Evolutionary conservation across 1,140 invertebrate species (phyloP).

Genomic region (Drosophila varians): DNA sequence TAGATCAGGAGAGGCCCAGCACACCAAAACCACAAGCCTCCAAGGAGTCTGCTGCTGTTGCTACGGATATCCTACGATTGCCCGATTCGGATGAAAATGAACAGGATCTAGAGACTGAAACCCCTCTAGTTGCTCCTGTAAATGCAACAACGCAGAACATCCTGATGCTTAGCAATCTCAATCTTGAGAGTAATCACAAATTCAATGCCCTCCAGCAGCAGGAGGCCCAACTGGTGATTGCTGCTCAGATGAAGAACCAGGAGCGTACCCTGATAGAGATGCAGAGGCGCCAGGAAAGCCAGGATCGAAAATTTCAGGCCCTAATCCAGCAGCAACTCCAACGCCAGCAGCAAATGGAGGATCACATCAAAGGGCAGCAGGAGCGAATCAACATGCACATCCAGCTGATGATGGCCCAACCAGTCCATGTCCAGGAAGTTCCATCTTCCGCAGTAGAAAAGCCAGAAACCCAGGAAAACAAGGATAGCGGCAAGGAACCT

Average conservation of each 20-base stretch:
- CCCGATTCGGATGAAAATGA: constrained; percentile 36
- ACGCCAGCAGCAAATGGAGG: constrained; percentile 84
- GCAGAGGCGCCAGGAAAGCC: constrained; percentile 84
- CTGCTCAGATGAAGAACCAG: constrained; percentile 84
- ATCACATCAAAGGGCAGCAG: constrained; percentile 84
- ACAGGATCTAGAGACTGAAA: constrained; percentile 5
- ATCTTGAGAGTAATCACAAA: constrained; percentile 83
- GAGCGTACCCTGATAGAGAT: constrained; percentile 84
- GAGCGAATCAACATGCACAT: constrained; percentile 85
- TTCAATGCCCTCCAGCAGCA: constrained; percentile 84
- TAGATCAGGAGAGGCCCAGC: constrained; percentile 14
- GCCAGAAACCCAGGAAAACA: constrained; percentile 1
- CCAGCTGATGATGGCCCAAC: constrained; percentile 83
- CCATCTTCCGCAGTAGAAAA: background rate
- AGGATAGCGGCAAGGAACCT: constrained; percentile 13
- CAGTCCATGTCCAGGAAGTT: constrained; percentile 31
- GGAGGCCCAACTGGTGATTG: constrained; percentile 84
- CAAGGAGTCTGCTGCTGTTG: constrained; percentile 4
- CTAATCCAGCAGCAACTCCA: constrained; percentile 84
- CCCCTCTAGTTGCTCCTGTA: background rate
- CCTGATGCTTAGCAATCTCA: constrained; percentile 59
- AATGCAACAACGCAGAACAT: constrained; percentile 56
- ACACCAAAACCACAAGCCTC: background rate
- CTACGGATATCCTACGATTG: constrained; percentile 24
- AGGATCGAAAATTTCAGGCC: constrained; percentile 84